phyloP scores from a whole-genome alignment of 23 tunicate genomes.

The Pegea sp. region DNA sequence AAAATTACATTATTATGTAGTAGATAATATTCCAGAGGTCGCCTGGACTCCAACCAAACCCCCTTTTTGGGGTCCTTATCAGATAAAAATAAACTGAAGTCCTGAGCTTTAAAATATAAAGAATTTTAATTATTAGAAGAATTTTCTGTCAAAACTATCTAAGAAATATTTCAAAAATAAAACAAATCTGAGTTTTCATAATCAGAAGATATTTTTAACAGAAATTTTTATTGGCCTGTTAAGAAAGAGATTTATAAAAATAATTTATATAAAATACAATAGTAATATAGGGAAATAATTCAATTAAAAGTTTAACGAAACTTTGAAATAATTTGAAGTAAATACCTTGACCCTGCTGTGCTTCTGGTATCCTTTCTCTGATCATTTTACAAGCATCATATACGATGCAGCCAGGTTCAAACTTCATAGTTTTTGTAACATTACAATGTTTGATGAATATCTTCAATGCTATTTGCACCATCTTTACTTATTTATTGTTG shows the following conservation, averaged over 20 bases:
- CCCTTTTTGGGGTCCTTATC: conserved; percentile 92
- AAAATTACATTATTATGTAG: conserved; percentile 56
- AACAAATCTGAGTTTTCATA: too few relatives aligned
- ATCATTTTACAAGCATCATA: conserved; percentile 76
- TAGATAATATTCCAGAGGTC: conserved; percentile 77
- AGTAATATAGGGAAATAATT: neutral
- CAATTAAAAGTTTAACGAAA: neutral
- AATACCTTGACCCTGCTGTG: conserved; percentile 69
- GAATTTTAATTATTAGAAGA: too few relatives aligned
- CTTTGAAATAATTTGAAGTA: neutral
- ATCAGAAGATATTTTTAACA: too few relatives aligned
- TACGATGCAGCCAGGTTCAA: conserved; percentile 77
- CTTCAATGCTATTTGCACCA: too few relatives aligned
- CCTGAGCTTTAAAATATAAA: conserved; percentile 77
- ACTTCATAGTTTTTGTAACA: conserved; percentile 81
- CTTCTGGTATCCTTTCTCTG: conserved; percentile 77
- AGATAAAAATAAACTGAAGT: conserved; percentile 60
- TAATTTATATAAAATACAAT: neutral
- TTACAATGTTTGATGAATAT: too few relatives aligned
- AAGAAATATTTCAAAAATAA: too few relatives aligned
- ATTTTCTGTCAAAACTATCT: too few relatives aligned
- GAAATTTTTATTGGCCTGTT: too few relatives aligned
- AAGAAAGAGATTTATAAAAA: neutral
- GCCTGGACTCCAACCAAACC: conserved; percentile 76
- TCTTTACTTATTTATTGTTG: too few relatives aligned